Percentiles rank a stretch among this genome's conserved stretches.
phyloP scores from a whole-genome alignment of 2,888 invertebrate genomes.

The Vandiemenella viatica region DNA sequence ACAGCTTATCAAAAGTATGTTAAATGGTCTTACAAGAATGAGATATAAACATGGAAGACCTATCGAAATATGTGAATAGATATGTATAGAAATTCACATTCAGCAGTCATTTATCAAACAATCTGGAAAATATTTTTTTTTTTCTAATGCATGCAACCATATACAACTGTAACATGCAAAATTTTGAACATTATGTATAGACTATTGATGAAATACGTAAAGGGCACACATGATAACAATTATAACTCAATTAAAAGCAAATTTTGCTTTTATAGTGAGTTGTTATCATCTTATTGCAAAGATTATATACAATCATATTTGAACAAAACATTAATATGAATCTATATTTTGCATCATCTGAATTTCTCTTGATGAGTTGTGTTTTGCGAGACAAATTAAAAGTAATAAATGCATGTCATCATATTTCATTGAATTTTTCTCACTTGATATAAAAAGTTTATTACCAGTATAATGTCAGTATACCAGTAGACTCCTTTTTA shows the following conservation, averaged over 20 bases:
- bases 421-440: too few relatives aligned
- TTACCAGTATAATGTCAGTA: too few relatives aligned
- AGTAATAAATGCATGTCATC: too few relatives aligned
- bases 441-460: too few relatives aligned
- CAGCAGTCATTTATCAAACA: constrained; percentile 8
- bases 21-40: too few relatives aligned
- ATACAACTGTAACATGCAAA: too few relatives aligned
- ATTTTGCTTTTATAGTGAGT: constrained; percentile 11
- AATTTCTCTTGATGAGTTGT: too few relatives aligned
- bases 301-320: constrained; percentile 18
- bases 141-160: too few relatives aligned
- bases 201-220: constrained; percentile 8
- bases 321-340: constrained; percentile 17
- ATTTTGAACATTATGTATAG: constrained; percentile 3
- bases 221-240: constrained; percentile 13
- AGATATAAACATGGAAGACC: not conserved
- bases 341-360: too few relatives aligned
- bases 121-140: constrained; percentile 1
- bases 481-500: too few relatives aligned
- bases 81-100: not conserved
- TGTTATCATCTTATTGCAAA: constrained; percentile 7
- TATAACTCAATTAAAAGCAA: constrained; percentile 13
- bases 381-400: too few relatives aligned
- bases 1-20: too few relatives aligned
- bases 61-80: not conserved